These are phyloP conservation scores for Mesorhabditis sp. DNA, from an alignment of 2,888 invertebrate genomes.

Conservation along the genomic window DNA sequence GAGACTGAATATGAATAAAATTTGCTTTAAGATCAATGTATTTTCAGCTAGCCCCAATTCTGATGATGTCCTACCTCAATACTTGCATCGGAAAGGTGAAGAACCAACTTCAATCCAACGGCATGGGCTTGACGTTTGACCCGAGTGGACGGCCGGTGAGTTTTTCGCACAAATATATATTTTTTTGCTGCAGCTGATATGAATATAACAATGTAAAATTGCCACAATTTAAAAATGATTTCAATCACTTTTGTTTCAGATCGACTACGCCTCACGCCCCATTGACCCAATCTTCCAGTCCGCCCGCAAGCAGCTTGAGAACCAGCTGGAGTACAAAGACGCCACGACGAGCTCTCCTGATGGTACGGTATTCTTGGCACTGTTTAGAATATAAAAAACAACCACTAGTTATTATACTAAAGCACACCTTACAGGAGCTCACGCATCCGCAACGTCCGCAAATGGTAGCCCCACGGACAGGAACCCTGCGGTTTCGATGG, in stretches of 20 bases:
- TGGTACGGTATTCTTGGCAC: too few relatives aligned
- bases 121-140: slow-evolving; percentile 39
- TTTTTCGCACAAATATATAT: neutral
- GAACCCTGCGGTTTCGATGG: neutral
- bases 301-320: slow-evolving; percentile 43
- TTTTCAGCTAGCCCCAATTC: slow-evolving; percentile 42
- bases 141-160: slow-evolving; percentile 40
- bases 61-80: slow-evolving; percentile 55
- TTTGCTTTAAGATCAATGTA: neutral
- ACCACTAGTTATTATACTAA: too few relatives aligned
- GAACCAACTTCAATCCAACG: slow-evolving; percentile 40
- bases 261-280: slow-evolving; percentile 51
- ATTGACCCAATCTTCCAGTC: slow-evolving; percentile 52
- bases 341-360: neutral
- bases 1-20: neutral
- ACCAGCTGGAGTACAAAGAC: slow-evolving; percentile 15
- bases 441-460: neutral
- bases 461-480: neutral
- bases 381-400: too few relatives aligned
- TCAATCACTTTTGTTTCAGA: slow-evolving; percentile 19
- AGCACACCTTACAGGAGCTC: too few relatives aligned
- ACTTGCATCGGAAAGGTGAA: slow-evolving; percentile 47
- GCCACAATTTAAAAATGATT: neutral
- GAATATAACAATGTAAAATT: too few relatives aligned
- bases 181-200: too few relatives aligned